Conservation (phyloP, 2,113 vertebrate genomes). For the Xenus cinereus region DNA sequence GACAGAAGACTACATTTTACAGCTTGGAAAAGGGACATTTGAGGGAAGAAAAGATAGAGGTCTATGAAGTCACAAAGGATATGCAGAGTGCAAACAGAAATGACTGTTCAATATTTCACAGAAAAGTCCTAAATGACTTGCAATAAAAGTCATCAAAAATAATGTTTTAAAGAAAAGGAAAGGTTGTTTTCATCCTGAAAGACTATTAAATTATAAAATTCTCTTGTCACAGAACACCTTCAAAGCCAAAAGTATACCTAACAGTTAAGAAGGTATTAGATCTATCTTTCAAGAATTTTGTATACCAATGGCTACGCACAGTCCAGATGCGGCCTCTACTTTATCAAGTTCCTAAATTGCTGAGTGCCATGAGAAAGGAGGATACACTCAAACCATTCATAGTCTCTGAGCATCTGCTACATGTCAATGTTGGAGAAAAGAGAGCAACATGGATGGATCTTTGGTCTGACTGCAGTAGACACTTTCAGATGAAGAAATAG, state of each 20-base stretch:
- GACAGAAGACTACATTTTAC: background rate
- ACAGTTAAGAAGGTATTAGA: background rate
- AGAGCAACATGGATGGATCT: fast-evolving
- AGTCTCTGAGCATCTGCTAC: background rate
- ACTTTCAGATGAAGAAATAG: background rate
- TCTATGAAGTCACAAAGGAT: background rate
- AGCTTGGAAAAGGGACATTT: background rate
- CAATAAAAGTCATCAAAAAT: background rate
- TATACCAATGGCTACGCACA: background rate
- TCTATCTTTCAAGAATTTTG: background rate
- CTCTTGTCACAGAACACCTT: background rate
- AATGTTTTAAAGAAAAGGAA: background rate
- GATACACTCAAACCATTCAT: background rate
- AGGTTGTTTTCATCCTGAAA: background rate
- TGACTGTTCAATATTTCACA: background rate
- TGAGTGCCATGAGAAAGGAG: background rate
- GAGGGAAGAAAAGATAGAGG: background rate
- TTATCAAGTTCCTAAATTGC: background rate
- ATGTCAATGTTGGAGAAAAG: background rate
- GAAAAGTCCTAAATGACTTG: fast-evolving
- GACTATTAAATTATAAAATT: background rate
- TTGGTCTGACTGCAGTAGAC: background rate
- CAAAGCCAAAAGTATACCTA: background rate
- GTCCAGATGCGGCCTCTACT: background rate
- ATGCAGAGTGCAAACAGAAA: background rate